Conservation (phyloP, 2,888 invertebrate species). For the Orthosia gothica region DNA sequence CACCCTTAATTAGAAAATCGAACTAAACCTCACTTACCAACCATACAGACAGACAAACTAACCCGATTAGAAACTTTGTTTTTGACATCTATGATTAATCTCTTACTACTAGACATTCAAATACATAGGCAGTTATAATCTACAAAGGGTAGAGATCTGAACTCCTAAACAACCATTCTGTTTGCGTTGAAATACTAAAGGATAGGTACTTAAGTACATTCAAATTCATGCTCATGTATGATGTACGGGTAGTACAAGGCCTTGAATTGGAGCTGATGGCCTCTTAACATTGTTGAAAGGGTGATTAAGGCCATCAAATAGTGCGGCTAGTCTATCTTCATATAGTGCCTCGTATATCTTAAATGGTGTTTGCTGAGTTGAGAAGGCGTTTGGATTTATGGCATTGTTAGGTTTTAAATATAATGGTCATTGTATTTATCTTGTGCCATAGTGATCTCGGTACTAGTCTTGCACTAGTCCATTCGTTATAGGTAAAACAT, state of each 20-base stretch:
- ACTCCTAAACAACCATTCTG: constrained; percentile 18
- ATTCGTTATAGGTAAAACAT: too few relatives aligned
- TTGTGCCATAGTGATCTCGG: too few relatives aligned
- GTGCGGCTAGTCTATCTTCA: constrained; percentile 8
- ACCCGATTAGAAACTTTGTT: constrained; percentile 28
- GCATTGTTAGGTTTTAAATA: not conserved
- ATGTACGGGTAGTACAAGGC: constrained; percentile 11
- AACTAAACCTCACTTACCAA: too few relatives aligned
- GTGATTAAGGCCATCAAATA: constrained; percentile 46
- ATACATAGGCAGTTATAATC: constrained; percentile 5
- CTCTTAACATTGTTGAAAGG: constrained; percentile 26
- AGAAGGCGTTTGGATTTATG: not conserved
- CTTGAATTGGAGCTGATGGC: constrained; percentile 15
- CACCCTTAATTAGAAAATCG: too few relatives aligned
- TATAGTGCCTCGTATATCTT: constrained; percentile 15
- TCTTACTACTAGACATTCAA: not conserved
- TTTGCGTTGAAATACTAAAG: constrained; percentile 33
- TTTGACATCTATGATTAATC: constrained; percentile 40
- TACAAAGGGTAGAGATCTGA: constrained; percentile 18
- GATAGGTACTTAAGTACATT: constrained; percentile 33
- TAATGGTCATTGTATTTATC: not conserved
- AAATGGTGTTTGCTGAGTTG: constrained; percentile 8
- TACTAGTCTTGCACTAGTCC: too few relatives aligned
- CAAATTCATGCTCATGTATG: constrained; percentile 43
- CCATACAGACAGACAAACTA: not conserved